These are phyloP conservation scores for Fabriciana adippe DNA, from an alignment of 2,888 invertebrate species.

Conservation along the genomic window DNA sequence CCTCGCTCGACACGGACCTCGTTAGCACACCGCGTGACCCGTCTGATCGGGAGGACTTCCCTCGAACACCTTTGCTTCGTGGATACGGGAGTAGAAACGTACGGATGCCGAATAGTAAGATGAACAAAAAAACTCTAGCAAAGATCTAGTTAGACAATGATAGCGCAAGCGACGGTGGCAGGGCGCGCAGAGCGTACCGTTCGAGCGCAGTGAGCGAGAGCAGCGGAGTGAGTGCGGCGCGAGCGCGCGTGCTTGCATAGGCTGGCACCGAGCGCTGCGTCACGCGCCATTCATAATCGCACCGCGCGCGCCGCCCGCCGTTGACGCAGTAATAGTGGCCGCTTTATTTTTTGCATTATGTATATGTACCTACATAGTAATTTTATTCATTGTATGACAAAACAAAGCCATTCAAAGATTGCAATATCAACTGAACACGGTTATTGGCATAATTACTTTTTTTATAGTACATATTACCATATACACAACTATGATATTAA, in stretches of 20 bases:
- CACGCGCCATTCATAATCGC: conserved; percentile 42
- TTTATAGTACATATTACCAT: too few relatives aligned
- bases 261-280: conserved; percentile 40
- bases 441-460: too few relatives aligned
- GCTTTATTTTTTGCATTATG: background rate
- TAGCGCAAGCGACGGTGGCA: conserved; percentile 31
- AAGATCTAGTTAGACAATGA: conserved; percentile 23
- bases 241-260: conserved; percentile 39
- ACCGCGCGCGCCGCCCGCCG: conserved; percentile 38
- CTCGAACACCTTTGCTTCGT: too few relatives aligned
- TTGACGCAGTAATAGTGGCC: conserved; percentile 8
- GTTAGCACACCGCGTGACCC: conserved; percentile 10
- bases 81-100: background rate
- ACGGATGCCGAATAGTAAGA: background rate
- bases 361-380: background rate
- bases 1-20: conserved; percentile 25
- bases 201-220: conserved; percentile 51
- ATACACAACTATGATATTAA: too few relatives aligned
- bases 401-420: too few relatives aligned
- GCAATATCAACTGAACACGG: too few relatives aligned
- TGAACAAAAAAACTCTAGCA: background rate
- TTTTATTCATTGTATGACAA: background rate
- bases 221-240: conserved; percentile 46
- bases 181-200: conserved; percentile 44
- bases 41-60: too few relatives aligned